Conservation (phyloP, 2,888 invertebrate genomes). For the Erebia aethiops region DNA sequence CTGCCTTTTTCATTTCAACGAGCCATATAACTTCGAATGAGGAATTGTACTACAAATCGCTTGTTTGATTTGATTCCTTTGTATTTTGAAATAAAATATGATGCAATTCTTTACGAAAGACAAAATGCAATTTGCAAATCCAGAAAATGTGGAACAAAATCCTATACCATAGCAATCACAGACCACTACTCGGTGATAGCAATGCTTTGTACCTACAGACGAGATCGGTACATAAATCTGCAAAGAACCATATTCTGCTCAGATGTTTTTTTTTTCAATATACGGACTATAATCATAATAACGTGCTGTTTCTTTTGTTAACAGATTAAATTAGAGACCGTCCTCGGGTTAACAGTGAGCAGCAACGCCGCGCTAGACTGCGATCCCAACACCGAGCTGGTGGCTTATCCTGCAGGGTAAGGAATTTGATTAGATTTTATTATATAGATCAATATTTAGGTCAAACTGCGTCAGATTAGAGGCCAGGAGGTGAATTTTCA, state of each 20-base stretch:
- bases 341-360: conserved; percentile 96
- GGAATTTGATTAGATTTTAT: conserved; percentile 50
- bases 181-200: no score
- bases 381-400: conserved; percentile 92
- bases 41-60: no score
- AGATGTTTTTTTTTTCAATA: not conserved
- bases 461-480: not conserved
- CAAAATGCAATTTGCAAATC: not conserved
- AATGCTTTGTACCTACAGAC: no score
- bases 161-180: no score
- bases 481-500: not conserved
- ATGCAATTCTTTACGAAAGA: not conserved
- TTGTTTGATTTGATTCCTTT: no score
- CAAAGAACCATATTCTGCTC: no score
- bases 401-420: conserved; percentile 99
- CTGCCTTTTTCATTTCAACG: not conserved
- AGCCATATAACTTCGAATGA: not conserved
- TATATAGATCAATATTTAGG: not conserved
- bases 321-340: conserved; percentile 97
- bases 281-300: not conserved
- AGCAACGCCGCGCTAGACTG: conserved; percentile 96
- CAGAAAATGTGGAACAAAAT: not conserved
- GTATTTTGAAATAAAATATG: no score
- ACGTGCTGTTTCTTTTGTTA: conserved; percentile 46
- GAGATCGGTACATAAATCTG: no score